These are phyloP conservation scores for Oreochromis aureus DNA, from an alignment of 2,113 vertebrate genomes.

Conservation along the genomic window DNA sequence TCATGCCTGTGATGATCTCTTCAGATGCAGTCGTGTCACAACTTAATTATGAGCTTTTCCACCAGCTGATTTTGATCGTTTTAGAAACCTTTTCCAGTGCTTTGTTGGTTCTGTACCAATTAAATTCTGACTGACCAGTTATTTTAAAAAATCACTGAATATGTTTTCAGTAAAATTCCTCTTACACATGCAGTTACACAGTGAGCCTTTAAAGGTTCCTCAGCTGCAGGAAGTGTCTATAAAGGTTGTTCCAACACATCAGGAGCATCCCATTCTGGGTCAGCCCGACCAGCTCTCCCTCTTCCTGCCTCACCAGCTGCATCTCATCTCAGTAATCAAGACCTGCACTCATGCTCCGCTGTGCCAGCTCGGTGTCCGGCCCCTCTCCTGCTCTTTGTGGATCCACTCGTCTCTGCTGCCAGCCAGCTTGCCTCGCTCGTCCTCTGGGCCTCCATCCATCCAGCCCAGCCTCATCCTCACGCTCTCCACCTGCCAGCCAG, in stretches of 20 bases:
- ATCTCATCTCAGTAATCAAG: not conserved
- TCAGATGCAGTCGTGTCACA: too few relatives aligned
- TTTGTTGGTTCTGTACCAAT: not conserved
- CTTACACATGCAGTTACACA: not conserved
- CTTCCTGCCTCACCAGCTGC: not conserved
- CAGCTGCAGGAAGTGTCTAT: not conserved
- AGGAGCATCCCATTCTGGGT: not conserved
- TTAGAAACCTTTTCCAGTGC: not conserved
- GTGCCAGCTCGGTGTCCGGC: not conserved
- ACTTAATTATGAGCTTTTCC: not conserved
- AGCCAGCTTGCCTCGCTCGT: not conserved
- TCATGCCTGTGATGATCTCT: not conserved
- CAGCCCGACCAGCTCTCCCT: not conserved
- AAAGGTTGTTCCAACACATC: not conserved
- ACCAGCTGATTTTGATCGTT: fast-evolving
- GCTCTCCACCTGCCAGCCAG: not conserved
- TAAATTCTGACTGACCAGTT: fast-evolving
- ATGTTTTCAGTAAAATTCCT: not conserved
- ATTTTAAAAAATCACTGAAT: fast-evolving
- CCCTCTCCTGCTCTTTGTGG: not conserved
- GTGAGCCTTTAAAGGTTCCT: not conserved
- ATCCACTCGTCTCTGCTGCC: not conserved
- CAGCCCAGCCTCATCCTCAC: not conserved
- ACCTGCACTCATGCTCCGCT: not conserved
- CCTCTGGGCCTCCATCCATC: not conserved